Conservation (phyloP, 2,113 vertebrate species). For the Cheilinus undulatus region DNA sequence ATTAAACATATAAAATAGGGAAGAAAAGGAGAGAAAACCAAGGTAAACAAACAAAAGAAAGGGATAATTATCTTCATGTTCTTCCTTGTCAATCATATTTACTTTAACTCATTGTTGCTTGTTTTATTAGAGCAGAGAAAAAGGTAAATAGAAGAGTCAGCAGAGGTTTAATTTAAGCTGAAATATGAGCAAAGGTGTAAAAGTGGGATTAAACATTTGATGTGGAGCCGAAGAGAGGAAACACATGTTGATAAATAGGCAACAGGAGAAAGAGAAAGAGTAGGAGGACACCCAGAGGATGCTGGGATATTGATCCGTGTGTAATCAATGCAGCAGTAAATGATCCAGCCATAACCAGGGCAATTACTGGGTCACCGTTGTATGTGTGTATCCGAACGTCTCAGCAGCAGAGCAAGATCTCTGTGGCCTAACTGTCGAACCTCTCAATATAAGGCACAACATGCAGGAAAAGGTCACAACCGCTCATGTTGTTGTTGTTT, state of each 20-base stretch:
- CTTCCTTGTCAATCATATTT: neutral
- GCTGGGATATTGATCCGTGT: conserved; percentile 39
- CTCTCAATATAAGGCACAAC: conserved; percentile 8
- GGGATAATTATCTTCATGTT: neutral
- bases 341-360: conserved; percentile 39
- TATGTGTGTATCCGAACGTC: neutral
- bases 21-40: too few relatives aligned
- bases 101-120: neutral
- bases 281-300: conserved; percentile 19
- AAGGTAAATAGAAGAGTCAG: neutral
- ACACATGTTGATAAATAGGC: conserved; percentile 34
- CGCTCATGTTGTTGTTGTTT: conserved; percentile 16
- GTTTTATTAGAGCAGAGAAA: neutral
- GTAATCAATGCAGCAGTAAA: conserved; percentile 56
- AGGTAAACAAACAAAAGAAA: too few relatives aligned
- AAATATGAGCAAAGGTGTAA: conserved; percentile 4
- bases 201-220: neutral
- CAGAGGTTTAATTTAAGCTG: neutral
- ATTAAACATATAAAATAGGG: neutral
- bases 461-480: conserved; percentile 27
- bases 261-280: neutral
- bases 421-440: neutral
- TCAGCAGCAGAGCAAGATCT: neutral
- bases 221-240: conserved; percentile 7
- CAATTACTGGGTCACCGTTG: conserved; percentile 45